Percentiles rank a stretch among this genome's conserved stretches.
Conservation (phyloP, 2,113 vertebrate species). For the Microtus richardsoni region DNA sequence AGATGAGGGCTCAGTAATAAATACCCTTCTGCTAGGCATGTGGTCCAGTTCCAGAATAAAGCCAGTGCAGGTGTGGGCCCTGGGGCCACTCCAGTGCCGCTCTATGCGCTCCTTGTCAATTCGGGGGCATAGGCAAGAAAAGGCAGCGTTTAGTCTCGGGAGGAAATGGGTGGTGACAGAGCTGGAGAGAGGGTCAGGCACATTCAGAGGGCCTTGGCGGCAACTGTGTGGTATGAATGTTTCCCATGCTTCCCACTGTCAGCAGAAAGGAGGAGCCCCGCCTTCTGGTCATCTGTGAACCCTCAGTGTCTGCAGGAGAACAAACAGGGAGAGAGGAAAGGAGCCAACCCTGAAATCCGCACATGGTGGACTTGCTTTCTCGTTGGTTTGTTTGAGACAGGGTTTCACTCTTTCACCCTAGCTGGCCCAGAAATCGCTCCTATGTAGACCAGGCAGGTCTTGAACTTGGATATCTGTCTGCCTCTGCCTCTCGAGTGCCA, state of each 20-base stretch:
- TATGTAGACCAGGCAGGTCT: neutral
- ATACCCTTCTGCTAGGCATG: neutral
- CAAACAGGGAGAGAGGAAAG: neutral
- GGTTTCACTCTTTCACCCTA: neutral
- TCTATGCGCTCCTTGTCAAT: neutral
- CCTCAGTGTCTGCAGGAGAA: neutral
- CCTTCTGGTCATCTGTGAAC: neutral
- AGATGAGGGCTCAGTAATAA: neutral
- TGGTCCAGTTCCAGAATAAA: neutral
- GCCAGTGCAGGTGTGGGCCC: neutral
- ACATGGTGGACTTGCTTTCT: neutral
- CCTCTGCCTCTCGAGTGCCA: neutral
- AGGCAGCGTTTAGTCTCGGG: neutral
- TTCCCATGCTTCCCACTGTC: neutral
- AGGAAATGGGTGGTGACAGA: neutral
- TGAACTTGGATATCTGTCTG: neutral
- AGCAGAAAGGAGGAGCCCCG: neutral
- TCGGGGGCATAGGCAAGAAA: neutral
- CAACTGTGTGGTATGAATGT: neutral
- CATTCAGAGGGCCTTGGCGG: accelerated
- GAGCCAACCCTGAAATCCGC: neutral
- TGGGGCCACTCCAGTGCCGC: neutral
- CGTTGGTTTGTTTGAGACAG: neutral
- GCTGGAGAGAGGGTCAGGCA: neutral
- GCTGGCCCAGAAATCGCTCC: neutral